Base-by-base conservation (phyloP, 2,888 invertebrate species). In the Troilus luridus region DNA sequence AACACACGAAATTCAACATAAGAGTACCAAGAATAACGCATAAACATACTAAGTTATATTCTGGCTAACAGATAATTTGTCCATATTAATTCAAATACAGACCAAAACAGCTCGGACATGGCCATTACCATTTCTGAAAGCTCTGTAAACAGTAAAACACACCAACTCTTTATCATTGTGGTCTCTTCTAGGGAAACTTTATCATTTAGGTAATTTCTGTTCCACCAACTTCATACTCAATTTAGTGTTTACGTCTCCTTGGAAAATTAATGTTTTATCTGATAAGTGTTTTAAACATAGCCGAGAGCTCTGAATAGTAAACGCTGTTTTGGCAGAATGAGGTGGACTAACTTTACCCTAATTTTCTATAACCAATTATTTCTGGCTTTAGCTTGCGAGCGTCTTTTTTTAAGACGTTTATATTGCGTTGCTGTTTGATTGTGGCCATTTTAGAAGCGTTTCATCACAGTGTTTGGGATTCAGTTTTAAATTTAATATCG, bases 181-280 rank as follows among this genome's bases (percentile, higher is more conserved):
- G 72, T 77, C 27, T 27, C 27, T 21, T 19, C 7, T 77, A 41
- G 7, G 27, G 72, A 77, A 77, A 77, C 72, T 77, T 77, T 77
- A 77, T 27, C 41, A 77, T 77, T 77, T 77, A 77, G 17, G 72
- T 77, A 77, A 77, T 77, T 77, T 77, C 72, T 41, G 17, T 77
- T 41, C 17, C 72, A 17, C 41, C 17, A 77, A 77, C 72, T 77
- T 41, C 27, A 77, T 41, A 77, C 41, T 41, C 27, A 19, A 77
- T 77, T 77, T 41, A 1, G 41, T 77, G 27, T 77, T 77, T 41
- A 12, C 41, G 7, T 27, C 72, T 9, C 14, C 10, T 21, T 56
- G 24, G 88, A 88, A 88, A 88, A n/a, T 88, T 88, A 60, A 88
- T 88, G 58, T 60, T 58, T 59, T 58, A 88, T 88, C 60, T 56